Conservation (phyloP, 2,797 vertebrate genomes). For the Choloepus didactylus region DNA sequence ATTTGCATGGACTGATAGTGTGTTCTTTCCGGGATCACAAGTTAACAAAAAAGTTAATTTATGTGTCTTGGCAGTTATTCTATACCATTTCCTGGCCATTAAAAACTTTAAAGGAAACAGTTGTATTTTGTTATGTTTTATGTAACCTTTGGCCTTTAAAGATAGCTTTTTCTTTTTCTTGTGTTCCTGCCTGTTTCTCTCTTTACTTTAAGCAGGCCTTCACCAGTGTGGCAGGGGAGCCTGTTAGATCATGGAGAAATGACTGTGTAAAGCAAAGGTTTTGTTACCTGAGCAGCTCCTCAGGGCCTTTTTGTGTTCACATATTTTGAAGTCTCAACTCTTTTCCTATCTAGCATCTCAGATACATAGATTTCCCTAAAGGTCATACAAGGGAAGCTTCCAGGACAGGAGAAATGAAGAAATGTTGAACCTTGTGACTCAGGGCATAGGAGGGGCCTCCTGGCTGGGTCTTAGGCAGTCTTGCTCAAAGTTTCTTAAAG, state of each 20-base stretch:
- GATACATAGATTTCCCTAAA: slow-evolving; percentile 52
- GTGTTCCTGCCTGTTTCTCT: neutral
- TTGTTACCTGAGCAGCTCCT: neutral
- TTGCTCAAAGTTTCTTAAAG: slow-evolving; percentile 76
- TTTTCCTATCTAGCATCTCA: neutral
- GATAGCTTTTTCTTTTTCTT: slow-evolving; percentile 73
- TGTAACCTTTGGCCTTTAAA: slow-evolving; percentile 72
- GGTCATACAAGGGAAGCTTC: slow-evolving; percentile 62
- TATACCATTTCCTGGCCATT: slow-evolving; percentile 84
- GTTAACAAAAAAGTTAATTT: slow-evolving; percentile 77
- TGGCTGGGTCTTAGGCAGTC: slow-evolving; percentile 58
- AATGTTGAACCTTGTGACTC: slow-evolving; percentile 69
- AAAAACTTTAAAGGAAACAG: slow-evolving; percentile 84
- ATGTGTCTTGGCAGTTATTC: slow-evolving; percentile 82
- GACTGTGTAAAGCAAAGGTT: neutral
- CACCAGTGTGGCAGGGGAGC: neutral
- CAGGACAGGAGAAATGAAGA: slow-evolving; percentile 39
- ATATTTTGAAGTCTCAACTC: slow-evolving; percentile 37
- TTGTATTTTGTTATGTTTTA: slow-evolving; percentile 80
- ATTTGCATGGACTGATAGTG: neutral
- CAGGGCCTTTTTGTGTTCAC: neutral
- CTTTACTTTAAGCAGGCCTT: neutral
- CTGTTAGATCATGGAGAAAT: rapidly evolving
- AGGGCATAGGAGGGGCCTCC: slow-evolving; percentile 69
- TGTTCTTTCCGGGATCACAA: slow-evolving; percentile 81